Evolutionary conservation across 1,140 invertebrate species (phyloP).

Genomic region (Orius insidiosus): DNA sequence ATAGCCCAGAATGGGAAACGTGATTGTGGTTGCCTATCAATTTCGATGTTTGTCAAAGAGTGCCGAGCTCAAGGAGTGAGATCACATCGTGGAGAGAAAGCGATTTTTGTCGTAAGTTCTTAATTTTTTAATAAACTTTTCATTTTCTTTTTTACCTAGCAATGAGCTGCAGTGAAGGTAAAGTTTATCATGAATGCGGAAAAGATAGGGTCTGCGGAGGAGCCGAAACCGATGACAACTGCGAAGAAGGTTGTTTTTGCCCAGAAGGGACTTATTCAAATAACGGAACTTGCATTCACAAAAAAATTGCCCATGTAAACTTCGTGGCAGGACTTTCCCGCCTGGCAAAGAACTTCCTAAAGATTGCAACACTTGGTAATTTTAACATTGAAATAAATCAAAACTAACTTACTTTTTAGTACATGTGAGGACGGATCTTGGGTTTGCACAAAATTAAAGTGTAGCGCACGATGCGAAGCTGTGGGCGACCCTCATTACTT

Average conservation of each 20-base stretch:
- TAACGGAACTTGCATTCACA: constrained; percentile 49
- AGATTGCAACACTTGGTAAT: constrained; percentile 68
- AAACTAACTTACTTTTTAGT: constrained; percentile 25
- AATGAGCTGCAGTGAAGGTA: constrained; percentile 46
- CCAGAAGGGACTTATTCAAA: constrained; percentile 52
- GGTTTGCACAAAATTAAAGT: constrained; percentile 55
- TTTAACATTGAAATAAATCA: neutral
- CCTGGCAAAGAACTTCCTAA: constrained; percentile 53
- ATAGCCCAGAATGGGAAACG: constrained; percentile 20
- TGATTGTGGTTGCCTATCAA: constrained; percentile 53
- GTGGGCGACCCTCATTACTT: constrained; percentile 79
- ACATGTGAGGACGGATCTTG: constrained; percentile 54
- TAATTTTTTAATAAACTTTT: neutral
- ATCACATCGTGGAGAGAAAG: constrained; percentile 51
- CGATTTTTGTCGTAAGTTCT: constrained; percentile 55
- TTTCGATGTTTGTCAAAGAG: constrained; percentile 57
- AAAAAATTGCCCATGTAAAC: constrained; percentile 59
- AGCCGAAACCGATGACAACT: constrained; percentile 26
- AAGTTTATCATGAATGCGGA: constrained; percentile 51
- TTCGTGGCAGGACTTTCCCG: constrained; percentile 53
- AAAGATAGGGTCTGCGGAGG: constrained; percentile 34
- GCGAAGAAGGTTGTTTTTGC: constrained; percentile 77
- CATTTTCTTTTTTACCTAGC: constrained; percentile 31
- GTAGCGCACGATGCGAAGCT: constrained; percentile 55
- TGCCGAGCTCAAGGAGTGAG: constrained; percentile 44